Conservation (phyloP, 2,797 vertebrate species). For the Phataginus tricuspis region DNA sequence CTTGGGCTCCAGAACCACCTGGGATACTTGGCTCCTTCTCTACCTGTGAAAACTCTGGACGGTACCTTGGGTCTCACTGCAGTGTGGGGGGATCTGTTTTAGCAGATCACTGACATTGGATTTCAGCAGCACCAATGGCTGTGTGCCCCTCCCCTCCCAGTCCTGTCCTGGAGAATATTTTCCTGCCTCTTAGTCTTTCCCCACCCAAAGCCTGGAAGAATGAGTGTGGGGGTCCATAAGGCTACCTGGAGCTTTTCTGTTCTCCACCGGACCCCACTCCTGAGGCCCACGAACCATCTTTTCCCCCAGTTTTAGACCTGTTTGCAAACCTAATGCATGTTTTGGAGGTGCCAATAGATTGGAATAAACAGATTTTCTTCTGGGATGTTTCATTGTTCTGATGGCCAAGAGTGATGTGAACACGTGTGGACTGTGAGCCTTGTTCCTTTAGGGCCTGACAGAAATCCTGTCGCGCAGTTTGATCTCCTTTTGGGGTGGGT, state of each 20-base stretch:
- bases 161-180: not conserved
- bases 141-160: accelerated
- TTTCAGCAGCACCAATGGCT: not conserved
- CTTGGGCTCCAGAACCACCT: not conserved
- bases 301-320: not conserved
- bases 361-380: not conserved
- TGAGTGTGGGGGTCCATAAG: not conserved
- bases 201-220: not conserved
- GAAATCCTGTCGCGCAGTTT: not conserved
- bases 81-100: too few species aligned
- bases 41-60: not conserved
- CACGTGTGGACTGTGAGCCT: not conserved
- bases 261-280: not conserved
- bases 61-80: not conserved
- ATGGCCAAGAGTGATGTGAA: not conserved
- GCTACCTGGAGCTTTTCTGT: not conserved
- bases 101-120: not conserved
- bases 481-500: not conserved
- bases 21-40: not conserved
- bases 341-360: not conserved
- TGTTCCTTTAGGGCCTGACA: not conserved
- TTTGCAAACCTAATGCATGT: not conserved
- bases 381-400: not conserved
- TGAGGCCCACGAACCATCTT: not conserved
- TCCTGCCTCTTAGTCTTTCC: not conserved